Evolutionary conservation across 2,113 vertebrate genomes (phyloP).

Genomic region (Scophthalmus maximus): DNA sequence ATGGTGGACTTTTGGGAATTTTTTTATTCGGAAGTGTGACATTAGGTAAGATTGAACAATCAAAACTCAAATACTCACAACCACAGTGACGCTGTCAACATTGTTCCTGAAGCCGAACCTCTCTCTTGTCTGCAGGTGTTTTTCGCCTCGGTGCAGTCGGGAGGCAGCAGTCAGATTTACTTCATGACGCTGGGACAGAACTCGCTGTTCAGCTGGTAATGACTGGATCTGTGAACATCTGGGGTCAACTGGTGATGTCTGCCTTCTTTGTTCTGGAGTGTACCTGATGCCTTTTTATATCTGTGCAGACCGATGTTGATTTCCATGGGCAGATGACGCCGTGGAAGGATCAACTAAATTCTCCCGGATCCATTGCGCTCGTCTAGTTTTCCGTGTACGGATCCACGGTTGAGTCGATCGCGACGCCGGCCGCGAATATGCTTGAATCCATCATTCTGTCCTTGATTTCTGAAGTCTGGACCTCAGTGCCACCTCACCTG

Average conservation of each 20-base stretch:
- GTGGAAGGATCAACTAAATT: not conserved
- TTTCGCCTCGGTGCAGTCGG: slow-evolving; percentile 91
- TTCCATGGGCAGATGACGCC: not conserved
- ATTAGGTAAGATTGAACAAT: no score
- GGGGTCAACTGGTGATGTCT: slow-evolving; percentile 10
- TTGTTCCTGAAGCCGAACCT: not conserved
- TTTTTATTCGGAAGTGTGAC: no score
- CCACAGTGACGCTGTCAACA: no score
- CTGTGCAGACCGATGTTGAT: not conserved
- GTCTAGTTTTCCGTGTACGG: not conserved
- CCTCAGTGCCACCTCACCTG: not conserved
- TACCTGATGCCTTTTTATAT: slow-evolving; percentile 21
- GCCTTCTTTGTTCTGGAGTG: slow-evolving; percentile 1
- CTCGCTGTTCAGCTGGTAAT: slow-evolving; percentile 90
- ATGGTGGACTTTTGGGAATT: not conserved
- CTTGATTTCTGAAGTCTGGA: slow-evolving; percentile 11
- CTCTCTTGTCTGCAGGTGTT: slow-evolving; percentile 86
- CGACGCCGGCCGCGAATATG: not conserved
- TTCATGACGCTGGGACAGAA: slow-evolving; percentile 96
- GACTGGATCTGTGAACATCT: slow-evolving; percentile 17
- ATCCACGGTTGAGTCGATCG: not conserved
- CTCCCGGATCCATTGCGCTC: not conserved
- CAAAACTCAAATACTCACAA: no score
- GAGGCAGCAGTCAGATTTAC: slow-evolving; percentile 94
- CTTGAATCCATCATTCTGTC: slow-evolving; percentile 17